A percentile compares a stretch with the other conserved stretches of the same genome.
These are phyloP conservation scores for Oxyteleia sp. DNA, from an alignment of 2,888 invertebrate genomes.

Conservation along the genomic window DNA sequence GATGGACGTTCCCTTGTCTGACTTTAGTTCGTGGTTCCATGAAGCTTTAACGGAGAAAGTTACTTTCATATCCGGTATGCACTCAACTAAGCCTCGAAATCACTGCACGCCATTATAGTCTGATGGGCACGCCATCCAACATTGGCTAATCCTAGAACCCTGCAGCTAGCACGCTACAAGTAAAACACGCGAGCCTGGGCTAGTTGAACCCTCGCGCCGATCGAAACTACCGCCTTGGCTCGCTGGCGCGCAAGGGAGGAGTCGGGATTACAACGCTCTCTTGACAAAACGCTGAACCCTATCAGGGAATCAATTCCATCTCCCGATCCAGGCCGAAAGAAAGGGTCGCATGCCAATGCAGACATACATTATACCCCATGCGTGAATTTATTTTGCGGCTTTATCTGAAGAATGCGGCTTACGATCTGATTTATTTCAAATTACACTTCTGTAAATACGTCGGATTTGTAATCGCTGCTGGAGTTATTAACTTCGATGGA, in stretches of 20 bases:
- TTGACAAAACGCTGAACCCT: slow-evolving; percentile 81
- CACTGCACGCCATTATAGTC: slow-evolving; percentile 77
- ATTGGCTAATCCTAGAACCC: slow-evolving; percentile 79
- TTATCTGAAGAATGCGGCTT: slow-evolving; percentile 23
- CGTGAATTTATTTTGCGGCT: slow-evolving; percentile 43
- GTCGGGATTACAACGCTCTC: slow-evolving; percentile 76
- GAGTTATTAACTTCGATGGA: too few relatives aligned
- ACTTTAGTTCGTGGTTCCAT: slow-evolving; percentile 68
- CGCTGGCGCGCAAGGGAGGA: slow-evolving; percentile 42
- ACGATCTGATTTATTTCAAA: slow-evolving; percentile 57
- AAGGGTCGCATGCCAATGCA: slow-evolving; percentile 54
- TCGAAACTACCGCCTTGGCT: slow-evolving; percentile 55
- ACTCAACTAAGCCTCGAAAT: slow-evolving; percentile 79
- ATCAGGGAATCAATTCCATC: slow-evolving; percentile 76
- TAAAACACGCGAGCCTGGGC: slow-evolving; percentile 78
- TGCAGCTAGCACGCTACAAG: slow-evolving; percentile 77
- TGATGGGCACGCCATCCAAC: slow-evolving; percentile 77
- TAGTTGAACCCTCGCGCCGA: slow-evolving; percentile 60
- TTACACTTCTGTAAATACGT: slow-evolving; percentile 26
- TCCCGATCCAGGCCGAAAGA: slow-evolving; percentile 31
- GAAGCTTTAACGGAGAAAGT: slow-evolving; percentile 79
- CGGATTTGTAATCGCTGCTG: slow-evolving; percentile 1
- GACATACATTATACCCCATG: slow-evolving; percentile 25
- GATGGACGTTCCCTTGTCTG: slow-evolving; percentile 72
- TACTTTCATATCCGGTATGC: slow-evolving; percentile 83